Evolutionary conservation across 2,888 invertebrate genomes (phyloP), one percentile per base, ranked within the genome.

Genomic region (Gortyna flavago): DNA sequence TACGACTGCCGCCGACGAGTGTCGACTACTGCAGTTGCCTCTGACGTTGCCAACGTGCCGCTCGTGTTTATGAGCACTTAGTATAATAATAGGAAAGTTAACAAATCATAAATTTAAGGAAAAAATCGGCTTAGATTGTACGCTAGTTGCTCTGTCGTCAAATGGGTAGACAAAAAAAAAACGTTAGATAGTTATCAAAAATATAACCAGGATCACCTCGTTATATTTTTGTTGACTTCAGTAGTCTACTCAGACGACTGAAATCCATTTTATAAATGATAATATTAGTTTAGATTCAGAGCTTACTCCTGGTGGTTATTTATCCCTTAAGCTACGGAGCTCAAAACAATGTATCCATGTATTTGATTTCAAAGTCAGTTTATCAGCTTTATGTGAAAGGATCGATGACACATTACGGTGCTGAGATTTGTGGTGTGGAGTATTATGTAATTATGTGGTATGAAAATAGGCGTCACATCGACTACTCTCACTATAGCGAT

Each of bases 301-400:
- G 32, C 32, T 67, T 67, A 67, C 48, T 68, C 35, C 35, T 35
- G 16, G 18, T 16, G 41, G 11, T 41, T n/a, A n/a, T n/a, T 68
- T 32, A 66, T n/a, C 21, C 6, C 21, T 2, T 16, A 68, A 51
- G 25, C 38, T 54, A 4, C 18, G 57, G 57, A 71, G 25, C 13
- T 75, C 16, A 38, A 75, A 61, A 61, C 29, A 51, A 48, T 61
- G 35, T 29, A 4, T n/a, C n/a, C n/a, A n/a, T 32, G 3, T 25
- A 29, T 21, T 51, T 65, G 35, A 77, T 79, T 77, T 71, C 5
- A 44, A 44, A 77, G 29, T 67, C 48, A 77, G n/a, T 77, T 61
- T 61, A 71, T 67, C 59, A 38, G 41, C 16, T 57, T 41, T 41
- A 48, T 48, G 35, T 57, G 21, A 61, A 38, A 54, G 25, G n/a